Conservation (phyloP, 2,888 invertebrate genomes). For the Hirtodrosophila confusa region DNA sequence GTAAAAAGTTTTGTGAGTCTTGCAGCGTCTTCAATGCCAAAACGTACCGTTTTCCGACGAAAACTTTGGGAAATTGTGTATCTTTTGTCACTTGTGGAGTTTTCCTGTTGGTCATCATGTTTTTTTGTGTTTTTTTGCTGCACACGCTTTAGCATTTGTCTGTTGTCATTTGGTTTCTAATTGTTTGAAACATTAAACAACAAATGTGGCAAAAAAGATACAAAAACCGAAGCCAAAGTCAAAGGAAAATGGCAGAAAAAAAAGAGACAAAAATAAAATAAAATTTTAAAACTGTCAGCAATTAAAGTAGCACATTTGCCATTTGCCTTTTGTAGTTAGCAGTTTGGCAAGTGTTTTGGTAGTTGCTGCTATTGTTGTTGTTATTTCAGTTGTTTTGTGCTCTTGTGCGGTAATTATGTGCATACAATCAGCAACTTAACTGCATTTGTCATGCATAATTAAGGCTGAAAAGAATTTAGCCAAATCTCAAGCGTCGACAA, state of each 20-base stretch:
- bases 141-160: slow-evolving; percentile 34
- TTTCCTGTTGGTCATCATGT: slow-evolving; percentile 52
- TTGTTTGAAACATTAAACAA: slow-evolving; percentile 68
- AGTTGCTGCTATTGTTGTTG: slow-evolving; percentile 17
- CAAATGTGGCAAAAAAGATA: slow-evolving; percentile 13
- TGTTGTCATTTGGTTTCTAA: slow-evolving; percentile 64
- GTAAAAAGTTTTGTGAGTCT: background rate
- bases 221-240: slow-evolving; percentile 34
- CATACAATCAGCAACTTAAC: slow-evolving; percentile 69
- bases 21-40: slow-evolving; percentile 37
- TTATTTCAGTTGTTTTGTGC: slow-evolving; percentile 6
- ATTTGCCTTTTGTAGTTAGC: slow-evolving; percentile 43
- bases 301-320: slow-evolving; percentile 71
- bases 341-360: slow-evolving; percentile 56
- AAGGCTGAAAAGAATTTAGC: slow-evolving; percentile 55
- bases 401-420: slow-evolving; percentile 68
- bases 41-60: slow-evolving; percentile 40
- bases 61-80: slow-evolving; percentile 34
- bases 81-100: slow-evolving; percentile 17
- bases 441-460: slow-evolving; percentile 77
- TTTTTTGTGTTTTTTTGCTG: slow-evolving; percentile 29
- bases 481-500: slow-evolving; percentile 43
- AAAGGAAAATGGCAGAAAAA: slow-evolving; percentile 52
- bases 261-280: slow-evolving; percentile 13
- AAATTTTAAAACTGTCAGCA: slow-evolving; percentile 71